Conservation (phyloP, 1,140 invertebrate genomes). For the Drosophila micromelanica region DNA sequence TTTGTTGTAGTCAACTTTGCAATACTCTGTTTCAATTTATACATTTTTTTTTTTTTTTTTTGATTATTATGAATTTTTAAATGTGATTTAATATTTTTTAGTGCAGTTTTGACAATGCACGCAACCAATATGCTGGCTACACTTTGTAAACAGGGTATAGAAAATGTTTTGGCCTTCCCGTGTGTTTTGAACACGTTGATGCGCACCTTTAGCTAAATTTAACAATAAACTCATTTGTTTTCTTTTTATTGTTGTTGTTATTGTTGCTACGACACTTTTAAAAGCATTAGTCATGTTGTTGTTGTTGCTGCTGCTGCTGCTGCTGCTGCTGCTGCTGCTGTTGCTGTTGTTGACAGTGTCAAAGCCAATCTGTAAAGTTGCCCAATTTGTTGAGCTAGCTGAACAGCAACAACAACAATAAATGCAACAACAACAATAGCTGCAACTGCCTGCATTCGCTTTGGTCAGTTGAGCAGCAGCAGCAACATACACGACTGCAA, state of each 20-base stretch:
- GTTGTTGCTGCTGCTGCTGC: slow-evolving; percentile 10
- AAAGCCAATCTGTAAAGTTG: slow-evolving; percentile 58
- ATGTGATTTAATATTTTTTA: too few species aligned
- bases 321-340: slow-evolving; percentile 14
- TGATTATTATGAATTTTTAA: too few species aligned
- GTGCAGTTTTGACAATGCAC: too few species aligned
- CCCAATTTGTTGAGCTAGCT: slow-evolving; percentile 25
- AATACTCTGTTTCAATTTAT: too few species aligned
- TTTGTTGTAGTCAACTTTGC: too few species aligned
- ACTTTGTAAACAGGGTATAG: neutral
- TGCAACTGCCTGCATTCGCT: slow-evolving; percentile 57
- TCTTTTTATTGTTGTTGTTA: neutral
- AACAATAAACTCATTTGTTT: slow-evolving; percentile 28
- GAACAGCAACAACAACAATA: slow-evolving; percentile 29
- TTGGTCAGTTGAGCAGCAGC: slow-evolving; percentile 59
- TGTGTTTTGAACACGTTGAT: slow-evolving; percentile 9
- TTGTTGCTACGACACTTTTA: slow-evolving; percentile 42
- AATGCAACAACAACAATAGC: slow-evolving; percentile 36
- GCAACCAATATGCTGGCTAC: too few species aligned
- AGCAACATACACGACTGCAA: slow-evolving; percentile 36
- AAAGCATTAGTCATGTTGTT: slow-evolving; percentile 61
- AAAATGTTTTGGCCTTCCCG: slow-evolving; percentile 14
- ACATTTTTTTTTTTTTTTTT: too few species aligned
- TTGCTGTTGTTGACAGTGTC: slow-evolving; percentile 52
- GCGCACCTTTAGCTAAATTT: slow-evolving; percentile 43